Evolutionary conservation across 2,888 invertebrate genomes (phyloP).

Genomic region (Lasioglossum leucozonium): DNA sequence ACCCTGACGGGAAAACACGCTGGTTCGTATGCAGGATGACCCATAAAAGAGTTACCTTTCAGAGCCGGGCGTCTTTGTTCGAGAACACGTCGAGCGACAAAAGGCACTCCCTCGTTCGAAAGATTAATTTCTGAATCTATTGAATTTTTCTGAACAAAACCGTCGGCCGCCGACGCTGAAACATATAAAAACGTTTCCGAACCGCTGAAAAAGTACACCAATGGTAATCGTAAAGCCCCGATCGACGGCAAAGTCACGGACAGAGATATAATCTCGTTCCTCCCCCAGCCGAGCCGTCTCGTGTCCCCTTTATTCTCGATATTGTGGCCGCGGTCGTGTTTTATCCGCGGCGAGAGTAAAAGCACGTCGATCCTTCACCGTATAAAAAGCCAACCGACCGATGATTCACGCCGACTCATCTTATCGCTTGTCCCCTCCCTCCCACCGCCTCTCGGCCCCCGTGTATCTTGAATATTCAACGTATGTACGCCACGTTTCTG

Average conservation of each 20-base stretch:
- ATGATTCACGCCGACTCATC: conserved; percentile 49
- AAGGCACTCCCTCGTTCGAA: not conserved
- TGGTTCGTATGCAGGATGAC: not conserved
- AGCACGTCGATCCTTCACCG: conserved; percentile 35
- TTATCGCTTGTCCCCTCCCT: conserved; percentile 51
- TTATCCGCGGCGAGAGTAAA: conserved; percentile 35
- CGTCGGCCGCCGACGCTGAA: not conserved
- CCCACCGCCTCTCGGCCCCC: conserved; percentile 37
- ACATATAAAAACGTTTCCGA: not conserved
- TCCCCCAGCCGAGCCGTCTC: conserved; percentile 22
- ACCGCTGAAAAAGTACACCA: not conserved
- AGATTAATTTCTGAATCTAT: not conserved
- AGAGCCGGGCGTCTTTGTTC: not conserved
- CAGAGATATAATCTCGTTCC: conserved; percentile 54
- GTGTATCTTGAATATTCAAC: conserved; percentile 56
- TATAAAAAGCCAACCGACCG: conserved; percentile 34
- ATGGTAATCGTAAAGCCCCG: conserved; percentile 28
- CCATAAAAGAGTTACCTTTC: not conserved
- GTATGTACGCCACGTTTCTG: conserved; percentile 2
- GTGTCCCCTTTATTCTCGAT: conserved; percentile 38
- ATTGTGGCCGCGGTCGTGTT: conserved; percentile 50
- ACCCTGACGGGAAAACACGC: not conserved
- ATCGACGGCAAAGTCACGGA: conserved; percentile 63
- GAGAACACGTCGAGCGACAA: not conserved
- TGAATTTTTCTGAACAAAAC: not conserved